Evolutionary conservation across 2,113 vertebrate genomes (phyloP).

Genomic region (Agelaius tricolor): DNA sequence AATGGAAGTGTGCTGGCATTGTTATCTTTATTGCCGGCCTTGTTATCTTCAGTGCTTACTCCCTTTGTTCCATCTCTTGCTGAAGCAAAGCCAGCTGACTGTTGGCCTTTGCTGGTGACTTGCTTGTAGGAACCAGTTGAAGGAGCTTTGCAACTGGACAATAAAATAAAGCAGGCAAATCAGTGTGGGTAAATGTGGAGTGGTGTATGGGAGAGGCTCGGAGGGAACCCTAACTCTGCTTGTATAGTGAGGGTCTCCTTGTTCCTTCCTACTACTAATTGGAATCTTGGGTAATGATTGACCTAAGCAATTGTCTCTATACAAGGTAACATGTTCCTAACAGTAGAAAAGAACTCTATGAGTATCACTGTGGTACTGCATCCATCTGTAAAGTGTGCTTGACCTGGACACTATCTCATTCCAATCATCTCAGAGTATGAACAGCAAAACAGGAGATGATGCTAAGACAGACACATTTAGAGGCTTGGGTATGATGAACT

Average conservation of each 20-base stretch:
- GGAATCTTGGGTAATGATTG: background rate
- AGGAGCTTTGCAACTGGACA: background rate
- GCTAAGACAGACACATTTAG: background rate
- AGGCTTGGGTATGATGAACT: background rate
- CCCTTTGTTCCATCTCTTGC: background rate
- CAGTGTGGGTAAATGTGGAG: background rate
- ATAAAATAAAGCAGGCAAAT: background rate
- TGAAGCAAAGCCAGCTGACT: background rate
- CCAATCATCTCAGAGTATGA: background rate
- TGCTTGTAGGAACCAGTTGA: background rate
- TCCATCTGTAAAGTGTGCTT: background rate
- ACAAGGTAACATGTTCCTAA: background rate
- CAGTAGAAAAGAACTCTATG: background rate
- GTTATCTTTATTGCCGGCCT: background rate
- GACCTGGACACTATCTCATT: background rate
- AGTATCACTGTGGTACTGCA: background rate
- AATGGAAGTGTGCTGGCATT: background rate
- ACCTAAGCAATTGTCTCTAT: background rate
- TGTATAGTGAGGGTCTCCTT: background rate
- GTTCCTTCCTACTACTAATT: background rate
- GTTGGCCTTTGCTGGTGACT: background rate
- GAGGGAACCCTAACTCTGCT: background rate
- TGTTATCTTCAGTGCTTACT: background rate
- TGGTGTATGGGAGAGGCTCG: background rate
- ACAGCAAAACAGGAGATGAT: background rate